A percentile compares a stretch with the other conserved stretches of the same genome.
Evolutionary conservation across 1,140 invertebrate genomes (phyloP).

Genomic region (Bombus difficillimus): DNA sequence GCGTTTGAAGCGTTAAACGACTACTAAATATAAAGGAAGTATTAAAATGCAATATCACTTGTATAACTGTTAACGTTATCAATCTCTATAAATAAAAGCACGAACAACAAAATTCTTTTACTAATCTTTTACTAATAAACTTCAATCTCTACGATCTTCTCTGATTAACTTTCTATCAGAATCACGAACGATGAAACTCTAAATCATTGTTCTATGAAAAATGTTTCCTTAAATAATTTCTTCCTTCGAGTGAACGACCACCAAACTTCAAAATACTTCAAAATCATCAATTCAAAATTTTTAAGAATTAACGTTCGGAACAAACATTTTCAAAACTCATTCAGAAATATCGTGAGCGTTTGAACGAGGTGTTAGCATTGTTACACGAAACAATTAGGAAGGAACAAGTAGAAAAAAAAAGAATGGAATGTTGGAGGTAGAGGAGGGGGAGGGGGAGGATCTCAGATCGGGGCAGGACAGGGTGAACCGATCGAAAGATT

Average conservation of each 20-base stretch:
- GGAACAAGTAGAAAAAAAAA: not conserved
- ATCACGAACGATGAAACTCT: not conserved
- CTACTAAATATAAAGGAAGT: not conserved
- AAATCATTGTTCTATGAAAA: not conserved
- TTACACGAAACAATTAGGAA: not conserved
- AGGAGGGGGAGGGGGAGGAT: not conserved
- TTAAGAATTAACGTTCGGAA: too few relatives aligned
- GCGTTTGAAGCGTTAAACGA: not conserved
- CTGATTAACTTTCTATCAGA: not conserved
- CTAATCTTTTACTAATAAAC: not conserved
- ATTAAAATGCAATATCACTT: not conserved
- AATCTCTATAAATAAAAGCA: not conserved
- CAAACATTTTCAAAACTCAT: not conserved
- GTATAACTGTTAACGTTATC: not conserved
- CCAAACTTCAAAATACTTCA: not conserved
- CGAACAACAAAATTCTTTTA: not conserved
- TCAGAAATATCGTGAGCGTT: not conserved
- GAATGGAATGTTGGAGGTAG: not conserved
- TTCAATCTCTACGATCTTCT: not conserved
- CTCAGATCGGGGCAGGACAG: not conserved
- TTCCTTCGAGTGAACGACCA: not conserved
- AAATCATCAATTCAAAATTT: not conserved
- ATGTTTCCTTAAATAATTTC: not conserved
- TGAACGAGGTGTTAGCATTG: constrained; percentile 12
- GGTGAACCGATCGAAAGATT: constrained; percentile 46